These are phyloP conservation scores for Camponotus vicinus DNA, from an alignment of 1,140 invertebrate species.

Conservation along the genomic window DNA sequence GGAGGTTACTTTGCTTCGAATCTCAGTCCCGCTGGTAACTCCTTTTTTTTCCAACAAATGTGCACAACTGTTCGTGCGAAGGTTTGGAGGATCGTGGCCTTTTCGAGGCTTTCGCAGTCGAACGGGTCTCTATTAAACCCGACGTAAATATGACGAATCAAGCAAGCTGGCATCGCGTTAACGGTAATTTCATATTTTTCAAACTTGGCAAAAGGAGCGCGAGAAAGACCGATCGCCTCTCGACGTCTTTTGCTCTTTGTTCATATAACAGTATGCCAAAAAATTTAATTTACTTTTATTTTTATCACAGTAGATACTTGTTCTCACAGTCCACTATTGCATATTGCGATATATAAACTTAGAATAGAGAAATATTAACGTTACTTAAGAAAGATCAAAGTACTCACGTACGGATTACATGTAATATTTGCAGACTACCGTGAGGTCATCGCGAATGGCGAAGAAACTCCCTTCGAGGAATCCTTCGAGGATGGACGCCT, in stretches of 20 bases:
- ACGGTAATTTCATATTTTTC: slow-evolving; percentile 16
- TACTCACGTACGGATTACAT: slow-evolving; percentile 4
- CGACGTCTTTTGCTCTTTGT: not conserved
- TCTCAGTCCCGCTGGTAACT: slow-evolving; percentile 43
- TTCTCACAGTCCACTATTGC: not conserved
- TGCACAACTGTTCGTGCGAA: slow-evolving; percentile 40
- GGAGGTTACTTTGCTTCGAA: slow-evolving; percentile 50
- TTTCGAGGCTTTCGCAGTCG: not conserved
- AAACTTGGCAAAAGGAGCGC: not conserved
- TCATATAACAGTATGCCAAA: not conserved
- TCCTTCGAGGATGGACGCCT: slow-evolving; percentile 15
- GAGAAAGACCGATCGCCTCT: not conserved
- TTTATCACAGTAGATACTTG: not conserved
- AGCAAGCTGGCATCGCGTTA: slow-evolving; percentile 14
- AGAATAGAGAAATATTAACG: slow-evolving; percentile 16
- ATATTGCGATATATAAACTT: not conserved
- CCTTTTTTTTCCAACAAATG: slow-evolving; percentile 42
- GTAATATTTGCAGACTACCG: not conserved
- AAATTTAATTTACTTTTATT: slow-evolving; percentile 2
- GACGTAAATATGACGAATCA: slow-evolving; percentile 39
- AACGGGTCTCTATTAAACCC: slow-evolving; percentile 38
- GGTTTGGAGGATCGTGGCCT: slow-evolving; percentile 32
- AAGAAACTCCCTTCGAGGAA: slow-evolving; percentile 44
- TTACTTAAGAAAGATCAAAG: slow-evolving; percentile 16
- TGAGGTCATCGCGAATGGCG: slow-evolving; percentile 28